Percentiles rank a stretch among this genome's conserved stretches.
These are phyloP conservation scores for Coelopa pilipes DNA, from an alignment of 2,888 invertebrate genomes.

Conservation along the genomic window DNA sequence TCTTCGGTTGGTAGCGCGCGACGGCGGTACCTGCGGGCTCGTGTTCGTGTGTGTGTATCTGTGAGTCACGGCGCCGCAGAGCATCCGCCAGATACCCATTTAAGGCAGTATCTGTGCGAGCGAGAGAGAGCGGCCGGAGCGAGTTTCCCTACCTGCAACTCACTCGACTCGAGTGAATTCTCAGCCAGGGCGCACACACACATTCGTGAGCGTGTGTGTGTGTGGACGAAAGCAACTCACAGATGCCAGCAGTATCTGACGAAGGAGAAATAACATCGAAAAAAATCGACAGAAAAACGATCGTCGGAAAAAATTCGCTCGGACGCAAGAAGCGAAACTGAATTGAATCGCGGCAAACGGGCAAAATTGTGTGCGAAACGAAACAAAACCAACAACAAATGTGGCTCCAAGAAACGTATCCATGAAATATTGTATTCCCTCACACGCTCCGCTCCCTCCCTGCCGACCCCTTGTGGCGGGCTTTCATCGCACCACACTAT, in stretches of 20 bases:
- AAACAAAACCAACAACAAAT: not conserved
- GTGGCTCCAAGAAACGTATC: not conserved
- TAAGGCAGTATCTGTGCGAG: not conserved
- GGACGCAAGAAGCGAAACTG: too few species aligned
- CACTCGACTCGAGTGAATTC: not conserved
- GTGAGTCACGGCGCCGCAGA: not conserved
- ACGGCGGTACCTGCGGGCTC: not conserved
- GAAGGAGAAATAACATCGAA: too few species aligned
- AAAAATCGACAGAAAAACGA: too few species aligned
- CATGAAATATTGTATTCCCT: not conserved
- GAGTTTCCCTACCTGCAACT: too few species aligned
- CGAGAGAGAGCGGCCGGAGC: not conserved
- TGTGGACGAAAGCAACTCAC: not conserved
- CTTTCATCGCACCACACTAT: too few species aligned
- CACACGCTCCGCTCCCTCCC: too few species aligned
- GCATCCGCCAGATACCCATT: slow-evolving; percentile 4
- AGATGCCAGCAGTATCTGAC: not conserved
- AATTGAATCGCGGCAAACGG: too few species aligned
- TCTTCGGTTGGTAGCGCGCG: not conserved
- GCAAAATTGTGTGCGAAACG: too few species aligned
- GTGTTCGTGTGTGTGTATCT: too few species aligned
- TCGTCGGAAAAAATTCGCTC: too few species aligned
- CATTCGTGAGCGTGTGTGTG: not conserved
- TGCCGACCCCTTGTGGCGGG: too few species aligned
- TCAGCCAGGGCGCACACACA: not conserved